Percentiles rank a stretch among this genome's conserved stretches.
These are phyloP conservation scores for Alosa sapidissima DNA, from an alignment of 2,797 vertebrate genomes.

Conservation along the genomic window DNA sequence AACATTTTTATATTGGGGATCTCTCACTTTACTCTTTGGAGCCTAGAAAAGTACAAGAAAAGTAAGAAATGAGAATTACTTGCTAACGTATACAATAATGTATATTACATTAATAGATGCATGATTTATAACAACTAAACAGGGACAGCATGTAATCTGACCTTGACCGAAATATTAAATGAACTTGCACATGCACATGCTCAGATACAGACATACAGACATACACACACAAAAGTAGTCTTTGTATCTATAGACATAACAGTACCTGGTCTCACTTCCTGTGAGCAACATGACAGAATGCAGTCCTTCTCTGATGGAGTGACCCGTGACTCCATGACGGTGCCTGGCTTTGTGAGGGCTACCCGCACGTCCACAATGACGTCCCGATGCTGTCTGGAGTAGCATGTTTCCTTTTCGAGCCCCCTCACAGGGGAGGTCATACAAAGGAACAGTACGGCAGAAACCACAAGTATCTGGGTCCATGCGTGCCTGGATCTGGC, in stretches of 20 bases:
- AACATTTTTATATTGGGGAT: too few relatives aligned
- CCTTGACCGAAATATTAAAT: background rate
- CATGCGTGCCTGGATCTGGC: background rate
- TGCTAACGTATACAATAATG: too few relatives aligned
- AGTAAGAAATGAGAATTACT: too few relatives aligned
- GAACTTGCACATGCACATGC: background rate
- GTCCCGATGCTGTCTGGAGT: constrained; percentile 70
- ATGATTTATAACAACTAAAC: too few relatives aligned
- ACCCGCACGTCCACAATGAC: constrained; percentile 59
- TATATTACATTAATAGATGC: too few relatives aligned
- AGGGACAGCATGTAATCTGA: background rate
- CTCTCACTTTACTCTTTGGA: too few relatives aligned
- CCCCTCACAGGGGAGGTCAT: constrained; percentile 40
- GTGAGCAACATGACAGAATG: constrained; percentile 73
- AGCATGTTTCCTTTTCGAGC: constrained; percentile 66
- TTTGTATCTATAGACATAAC: background rate
- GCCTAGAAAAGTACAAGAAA: too few relatives aligned
- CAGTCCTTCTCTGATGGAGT: constrained; percentile 69
- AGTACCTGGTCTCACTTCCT: constrained; percentile 67
- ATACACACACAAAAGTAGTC: background rate
- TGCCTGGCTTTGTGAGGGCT: constrained; percentile 48
- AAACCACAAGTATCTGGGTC: constrained; percentile 38
- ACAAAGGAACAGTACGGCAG: constrained; percentile 33
- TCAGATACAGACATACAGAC: background rate
- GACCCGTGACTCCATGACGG: constrained; percentile 52